Evolutionary conservation across 2,113 vertebrate species (phyloP), one percentile per base, ranked within the genome.

Genomic region (Sminthopsis crassicaudata): DNA sequence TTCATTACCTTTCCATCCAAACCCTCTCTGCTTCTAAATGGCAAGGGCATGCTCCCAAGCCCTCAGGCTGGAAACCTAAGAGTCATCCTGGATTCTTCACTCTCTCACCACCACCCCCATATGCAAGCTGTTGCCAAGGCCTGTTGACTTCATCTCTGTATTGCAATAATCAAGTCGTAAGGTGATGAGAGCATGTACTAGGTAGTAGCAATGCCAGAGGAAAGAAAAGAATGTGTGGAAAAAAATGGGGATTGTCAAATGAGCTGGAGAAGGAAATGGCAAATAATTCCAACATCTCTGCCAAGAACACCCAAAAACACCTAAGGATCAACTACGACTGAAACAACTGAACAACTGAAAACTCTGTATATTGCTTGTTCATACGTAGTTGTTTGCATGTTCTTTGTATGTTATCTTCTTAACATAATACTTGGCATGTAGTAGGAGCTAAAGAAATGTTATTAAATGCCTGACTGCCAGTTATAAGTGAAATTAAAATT

Each of bases 401-500:
- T 76, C 30, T n/a, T n/a, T 76, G 60, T 36, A n/a, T 16, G 14
- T n/a, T 30, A 12, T n/a, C 3, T 67, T n/a, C 60, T 76, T 19
- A n/a, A 14, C 5, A 36, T 36, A 67, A 14, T 67, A 30, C 60
- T 67, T n/a, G 14, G 60, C 60, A 76, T n/a, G 19, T 19, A 76
- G 30, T 19, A 76, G 36, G 36, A n/a, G 36, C 60, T n/a, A 16
- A 36, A 36, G 12, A 36, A 67, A 67, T 76, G 60, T 36, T n/a
- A 76, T 19, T 76, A 14, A 36, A 11, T 67, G 57, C 46, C 90
- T 94, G 91, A 19, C 53, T 92, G 30, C 94, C 89, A 95, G 1
- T 52, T 94, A 91, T 30, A 94, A 93, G 50, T 91, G 42, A 90
- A 91, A 94, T 42, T 42, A 23, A 48, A 76, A 60, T 57, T 94